These are phyloP conservation scores for Hycleus cichorii DNA, from an alignment of 1,140 invertebrate species.

Conservation along the genomic window DNA sequence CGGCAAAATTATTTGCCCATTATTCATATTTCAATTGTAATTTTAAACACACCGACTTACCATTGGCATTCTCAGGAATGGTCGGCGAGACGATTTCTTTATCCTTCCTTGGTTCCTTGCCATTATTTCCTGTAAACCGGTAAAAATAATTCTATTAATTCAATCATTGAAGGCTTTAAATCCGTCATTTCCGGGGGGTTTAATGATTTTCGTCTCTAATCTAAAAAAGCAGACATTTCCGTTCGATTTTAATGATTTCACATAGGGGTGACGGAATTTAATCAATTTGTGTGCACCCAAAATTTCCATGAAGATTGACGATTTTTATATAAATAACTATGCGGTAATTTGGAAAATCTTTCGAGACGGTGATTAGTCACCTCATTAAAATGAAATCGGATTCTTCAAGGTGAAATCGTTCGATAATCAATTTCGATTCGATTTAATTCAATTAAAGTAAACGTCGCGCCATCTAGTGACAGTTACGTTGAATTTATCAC, in stretches of 20 bases:
- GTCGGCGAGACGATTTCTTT: conserved; percentile 63
- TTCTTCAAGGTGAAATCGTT: conserved; percentile 4
- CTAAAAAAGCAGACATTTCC: no score
- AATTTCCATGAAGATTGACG: background rate
- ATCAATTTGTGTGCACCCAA: no score
- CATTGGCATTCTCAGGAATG: conserved; percentile 49
- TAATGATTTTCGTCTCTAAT: no score
- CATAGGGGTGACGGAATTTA: no score
- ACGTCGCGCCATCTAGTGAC: no score
- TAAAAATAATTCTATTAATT: conserved; percentile 10
- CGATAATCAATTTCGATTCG: no score
- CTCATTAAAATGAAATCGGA: conserved; percentile 4
- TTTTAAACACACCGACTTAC: conserved; percentile 34
- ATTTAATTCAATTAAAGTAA: no score
- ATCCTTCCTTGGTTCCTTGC: conserved; percentile 56
- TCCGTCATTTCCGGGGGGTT: no score
- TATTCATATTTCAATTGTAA: background rate
- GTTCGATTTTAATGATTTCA: no score
- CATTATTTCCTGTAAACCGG: conserved; percentile 57
- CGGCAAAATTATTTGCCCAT: no score
- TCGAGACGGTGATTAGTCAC: conserved; percentile 10
- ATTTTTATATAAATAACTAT: conserved; percentile 8
- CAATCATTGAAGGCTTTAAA: no score
- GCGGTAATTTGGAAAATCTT: conserved; percentile 6
- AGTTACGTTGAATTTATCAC: no score